Evolutionary conservation across 2,797 vertebrate species (phyloP).

Genomic region (Bothrops alternatus): DNA sequence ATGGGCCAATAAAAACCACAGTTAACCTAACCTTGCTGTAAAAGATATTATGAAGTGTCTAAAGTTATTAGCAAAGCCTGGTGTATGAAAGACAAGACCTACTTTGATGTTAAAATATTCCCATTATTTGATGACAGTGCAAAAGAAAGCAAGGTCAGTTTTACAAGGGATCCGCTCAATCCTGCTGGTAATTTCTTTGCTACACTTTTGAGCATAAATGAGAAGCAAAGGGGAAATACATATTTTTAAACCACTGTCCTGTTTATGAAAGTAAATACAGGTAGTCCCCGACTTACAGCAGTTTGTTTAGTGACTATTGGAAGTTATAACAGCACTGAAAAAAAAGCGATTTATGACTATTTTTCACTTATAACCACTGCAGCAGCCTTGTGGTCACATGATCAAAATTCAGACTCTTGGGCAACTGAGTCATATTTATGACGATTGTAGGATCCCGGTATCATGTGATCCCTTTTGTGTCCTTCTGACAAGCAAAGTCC

Average conservation of each 20-base stretch:
- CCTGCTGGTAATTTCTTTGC: slow-evolving; percentile 25
- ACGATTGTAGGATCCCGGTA: not conserved
- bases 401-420: not conserved
- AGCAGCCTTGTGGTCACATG: not conserved
- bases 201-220: not conserved
- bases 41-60: slow-evolving; percentile 77
- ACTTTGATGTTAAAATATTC: slow-evolving; percentile 48
- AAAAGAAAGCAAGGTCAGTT: slow-evolving; percentile 49
- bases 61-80: slow-evolving; percentile 68
- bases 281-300: not conserved
- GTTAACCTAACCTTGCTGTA: slow-evolving; percentile 78
- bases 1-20: slow-evolving; percentile 73
- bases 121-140: slow-evolving; percentile 28
- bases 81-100: slow-evolving; percentile 58
- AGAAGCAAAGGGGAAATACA: not conserved
- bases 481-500: not conserved
- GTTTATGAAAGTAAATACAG: not conserved
- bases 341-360: not conserved
- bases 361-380: not conserved
- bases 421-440: not conserved
- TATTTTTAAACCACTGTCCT: not conserved
- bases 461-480: not conserved
- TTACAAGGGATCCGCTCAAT: slow-evolving; percentile 29
- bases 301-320: not conserved
- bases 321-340: not conserved